Evolutionary conservation across 1,140 invertebrate genomes (phyloP), one percentile per base, ranked within the genome.

Genomic region (Eueides isabella): DNA sequence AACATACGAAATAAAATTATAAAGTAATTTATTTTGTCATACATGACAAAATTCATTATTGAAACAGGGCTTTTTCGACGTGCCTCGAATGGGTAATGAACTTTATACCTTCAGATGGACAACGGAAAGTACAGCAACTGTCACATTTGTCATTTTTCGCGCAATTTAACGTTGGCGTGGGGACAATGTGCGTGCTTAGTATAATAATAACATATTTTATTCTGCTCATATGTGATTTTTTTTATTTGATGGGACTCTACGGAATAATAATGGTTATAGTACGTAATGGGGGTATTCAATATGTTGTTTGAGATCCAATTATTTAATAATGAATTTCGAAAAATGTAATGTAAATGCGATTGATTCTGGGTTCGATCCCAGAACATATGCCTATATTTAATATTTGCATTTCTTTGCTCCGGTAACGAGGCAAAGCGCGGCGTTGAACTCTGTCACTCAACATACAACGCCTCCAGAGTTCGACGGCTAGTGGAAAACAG

Each of bases 71-170:
- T 23, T 62, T 35, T 63, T 30, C 29, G 61, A 64, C 69, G 61
- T 63, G 69, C 74, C 64, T 31, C 16, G 81, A 83, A 83, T 85
- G 61, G 29, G 31, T 70, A 81, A 85, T 81, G 69, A 84, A 74
- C 72, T 62, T 72, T 75, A 80, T 82, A 67, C 41, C 44, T 16
- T 26, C 44, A 62, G 31, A 44, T 66, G 67, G 66, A 74, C 72
- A 48, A 44, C n/a, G 35, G 70, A 48, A 62, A 19, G 19, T n/a
- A 44, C 41, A 33, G 72, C 67, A 72, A 79, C 68, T 78, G 78
- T 76, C 71, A 69, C 66, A 72, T 71, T 67, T 78, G 79, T 79
- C 72, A 74, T 67, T 74, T 74, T 74, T 67, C 66, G 38, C 28
- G 61, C 72, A 41, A 69, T 74, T 74, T 68, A 67, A 74, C 29